phyloP scores from a whole-genome alignment of 2,888 invertebrate species.

The Cephalotes varians region DNA sequence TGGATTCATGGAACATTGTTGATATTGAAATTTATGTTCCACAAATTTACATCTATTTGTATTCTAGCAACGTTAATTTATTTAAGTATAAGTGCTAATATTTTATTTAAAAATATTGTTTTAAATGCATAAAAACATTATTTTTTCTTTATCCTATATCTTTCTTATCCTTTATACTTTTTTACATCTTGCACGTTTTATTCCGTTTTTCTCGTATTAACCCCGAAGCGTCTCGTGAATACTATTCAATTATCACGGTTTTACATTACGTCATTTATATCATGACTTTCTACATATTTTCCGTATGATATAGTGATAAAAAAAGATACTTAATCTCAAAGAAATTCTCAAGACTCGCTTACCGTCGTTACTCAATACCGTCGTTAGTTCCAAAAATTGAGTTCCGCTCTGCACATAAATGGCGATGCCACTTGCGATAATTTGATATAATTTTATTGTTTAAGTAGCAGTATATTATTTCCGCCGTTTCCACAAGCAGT shows the following conservation, averaged over 20 bases:
- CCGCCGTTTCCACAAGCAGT: background rate
- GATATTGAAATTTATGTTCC: background rate
- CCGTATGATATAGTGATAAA: conserved; percentile 58
- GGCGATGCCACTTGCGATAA: background rate
- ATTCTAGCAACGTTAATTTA: background rate
- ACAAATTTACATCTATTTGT: conserved; percentile 3
- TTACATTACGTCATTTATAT: conserved; percentile 66
- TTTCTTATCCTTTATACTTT: background rate
- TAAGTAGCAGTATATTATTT: conserved; percentile 24
- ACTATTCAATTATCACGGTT: conserved; percentile 60
- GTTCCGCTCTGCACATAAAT: conserved; percentile 34
- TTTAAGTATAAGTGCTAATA: background rate
- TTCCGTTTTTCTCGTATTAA: conserved; percentile 24
- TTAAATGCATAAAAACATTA: background rate
- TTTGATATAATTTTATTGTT: conserved; percentile 42
- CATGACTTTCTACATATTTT: conserved; percentile 71
- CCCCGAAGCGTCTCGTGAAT: conserved; percentile 19
- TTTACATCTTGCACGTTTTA: background rate
- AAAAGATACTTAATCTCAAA: conserved; percentile 69
- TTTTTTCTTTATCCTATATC: background rate
- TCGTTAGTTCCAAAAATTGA: conserved; percentile 21
- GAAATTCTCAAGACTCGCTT: conserved; percentile 63
- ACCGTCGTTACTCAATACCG: no score
- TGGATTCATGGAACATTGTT: background rate
- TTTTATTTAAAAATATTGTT: conserved; percentile 3